These are phyloP conservation scores for Clinocottus analis DNA, from an alignment of 2,113 vertebrate genomes.

Conservation along the genomic window DNA sequence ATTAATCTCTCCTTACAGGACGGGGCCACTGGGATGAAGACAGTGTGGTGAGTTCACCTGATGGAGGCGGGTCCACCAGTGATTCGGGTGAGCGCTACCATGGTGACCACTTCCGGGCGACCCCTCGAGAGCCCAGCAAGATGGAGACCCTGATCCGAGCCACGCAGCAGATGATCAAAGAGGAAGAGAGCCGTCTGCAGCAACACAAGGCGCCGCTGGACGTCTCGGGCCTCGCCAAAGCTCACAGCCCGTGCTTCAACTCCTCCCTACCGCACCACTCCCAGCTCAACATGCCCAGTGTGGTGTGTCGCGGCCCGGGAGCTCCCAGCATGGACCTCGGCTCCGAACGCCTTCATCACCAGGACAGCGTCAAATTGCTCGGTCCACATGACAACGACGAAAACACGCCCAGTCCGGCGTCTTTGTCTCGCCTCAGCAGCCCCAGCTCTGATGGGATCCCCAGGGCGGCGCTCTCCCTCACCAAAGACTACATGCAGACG, in stretches of 20 bases:
- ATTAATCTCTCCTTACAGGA: slow-evolving; percentile 80
- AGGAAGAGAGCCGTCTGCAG: slow-evolving; percentile 96
- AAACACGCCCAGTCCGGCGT: slow-evolving; percentile 89
- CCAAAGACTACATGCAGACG: slow-evolving; percentile 94
- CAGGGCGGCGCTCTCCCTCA: slow-evolving; percentile 89
- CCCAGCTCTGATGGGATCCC: slow-evolving; percentile 82
- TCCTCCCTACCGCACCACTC: slow-evolving; percentile 83
- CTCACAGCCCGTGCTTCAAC: slow-evolving; percentile 89
- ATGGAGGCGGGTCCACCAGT: slow-evolving; percentile 91
- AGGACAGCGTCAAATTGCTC: slow-evolving; percentile 72
- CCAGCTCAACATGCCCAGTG: slow-evolving; percentile 87
- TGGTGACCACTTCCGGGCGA: slow-evolving; percentile 90
- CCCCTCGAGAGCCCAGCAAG: slow-evolving; percentile 96
- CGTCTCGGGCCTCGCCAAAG: slow-evolving; percentile 90
- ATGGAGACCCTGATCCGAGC: slow-evolving; percentile 98
- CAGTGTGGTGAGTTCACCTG: slow-evolving; percentile 96
- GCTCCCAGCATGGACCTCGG: slow-evolving; percentile 77
- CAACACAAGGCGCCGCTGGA: slow-evolving; percentile 86
- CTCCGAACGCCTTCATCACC: slow-evolving; percentile 81
- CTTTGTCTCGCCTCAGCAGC: slow-evolving; percentile 94
- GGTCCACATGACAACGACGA: slow-evolving; percentile 84
- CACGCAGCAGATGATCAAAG: slow-evolving; percentile 99
- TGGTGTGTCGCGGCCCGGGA: slow-evolving; percentile 86
- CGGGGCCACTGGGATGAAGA: slow-evolving; percentile 98
- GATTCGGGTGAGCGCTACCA: slow-evolving; percentile 95